Conservation (phyloP, 2,888 invertebrate species). For the Halictus ligatus region DNA sequence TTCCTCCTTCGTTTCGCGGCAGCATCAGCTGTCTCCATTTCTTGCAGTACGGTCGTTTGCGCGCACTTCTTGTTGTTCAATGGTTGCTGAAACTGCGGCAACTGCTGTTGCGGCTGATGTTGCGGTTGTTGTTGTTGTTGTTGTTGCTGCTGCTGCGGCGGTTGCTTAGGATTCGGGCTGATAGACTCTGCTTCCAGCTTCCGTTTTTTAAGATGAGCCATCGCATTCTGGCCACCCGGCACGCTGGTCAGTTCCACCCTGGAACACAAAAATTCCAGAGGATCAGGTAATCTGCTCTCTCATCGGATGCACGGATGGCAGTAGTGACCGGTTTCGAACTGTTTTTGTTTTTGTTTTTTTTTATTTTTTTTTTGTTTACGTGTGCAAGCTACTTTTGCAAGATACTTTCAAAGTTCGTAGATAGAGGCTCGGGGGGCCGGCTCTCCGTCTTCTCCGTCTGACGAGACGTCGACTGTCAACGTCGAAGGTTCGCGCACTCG, state of each 20-base stretch:
- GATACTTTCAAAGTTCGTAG: slow-evolving; percentile 44
- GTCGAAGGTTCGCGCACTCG: slow-evolving; percentile 32
- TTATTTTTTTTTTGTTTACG: slow-evolving; percentile 58
- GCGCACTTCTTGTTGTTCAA: slow-evolving; percentile 81
- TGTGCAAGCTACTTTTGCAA: too few species aligned
- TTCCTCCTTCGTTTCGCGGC: slow-evolving; percentile 85
- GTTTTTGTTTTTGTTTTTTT: slow-evolving; percentile 21
- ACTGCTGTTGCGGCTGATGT: slow-evolving; percentile 63
- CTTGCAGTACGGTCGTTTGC: slow-evolving; percentile 83
- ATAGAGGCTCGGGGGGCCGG: slow-evolving; percentile 38
- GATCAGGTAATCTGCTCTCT: slow-evolving; percentile 72
- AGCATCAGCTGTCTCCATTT: slow-evolving; percentile 85
- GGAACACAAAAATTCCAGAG: slow-evolving; percentile 84
- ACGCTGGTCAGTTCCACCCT: slow-evolving; percentile 85
- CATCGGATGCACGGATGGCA: slow-evolving; percentile 64
- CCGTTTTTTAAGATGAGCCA: slow-evolving; percentile 90
- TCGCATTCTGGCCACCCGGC: slow-evolving; percentile 86
- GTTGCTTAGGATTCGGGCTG: slow-evolving; percentile 78
- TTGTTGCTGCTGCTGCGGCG: slow-evolving; percentile 68
- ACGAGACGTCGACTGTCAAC: not conserved
- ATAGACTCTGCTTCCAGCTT: slow-evolving; percentile 87
- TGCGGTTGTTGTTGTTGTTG: slow-evolving; percentile 49
- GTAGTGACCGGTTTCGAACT: slow-evolving; percentile 35
- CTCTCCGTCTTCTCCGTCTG: slow-evolving; percentile 39
- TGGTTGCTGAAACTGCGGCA: slow-evolving; percentile 55